Base-by-base conservation (phyloP, 2,888 invertebrate genomes). In the Synanthedon vespiformis region DNA sequence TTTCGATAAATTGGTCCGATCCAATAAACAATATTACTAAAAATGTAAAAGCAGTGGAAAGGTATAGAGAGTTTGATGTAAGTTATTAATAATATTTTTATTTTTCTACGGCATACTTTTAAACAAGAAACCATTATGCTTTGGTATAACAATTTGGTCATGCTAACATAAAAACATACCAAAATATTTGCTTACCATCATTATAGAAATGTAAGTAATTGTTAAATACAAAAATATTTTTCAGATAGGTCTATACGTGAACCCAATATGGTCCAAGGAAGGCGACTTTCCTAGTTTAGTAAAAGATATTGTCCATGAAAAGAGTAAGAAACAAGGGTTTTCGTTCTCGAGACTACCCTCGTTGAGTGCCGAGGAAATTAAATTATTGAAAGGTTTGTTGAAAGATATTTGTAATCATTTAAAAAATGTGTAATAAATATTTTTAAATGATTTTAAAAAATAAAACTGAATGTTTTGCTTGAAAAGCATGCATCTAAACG, bases 251-350 rank as follows among this genome's bases (percentile, higher is more conserved):
- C 54, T 88, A 14, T 89, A 78, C 64, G 62, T 85, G 58, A 61
- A 88, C 54, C 89, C 89, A 0, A 87, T 89, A 56, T 88, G 76
- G 72, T 76, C 77, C 0, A 65, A 74, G 41, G 60, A 69, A 0
- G 90, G 90, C 0, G 89, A 88, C 55, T 90, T 89, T 56, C 90
- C 89, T 0, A 44, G 53, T 1, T 4, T 64, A 0, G 72, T 83
- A 0, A 80, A 70, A 49, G 66, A 67, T 0, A 66, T 58, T 0
- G 63, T 85, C 0, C 72, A 67, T 0, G 64, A 64, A 54, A 78
- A 71, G 50, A 65, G 88, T 63, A 52, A 75, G 61, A 61, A 84
- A 63, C 65, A 90, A 54, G 84, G 82, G 0, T 77, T 67, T 50
- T 3, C 40, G 0, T 60, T 53, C 1, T 82, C 83, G 0, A 68